Conservation (phyloP, 2,113 vertebrate genomes). For the Brienomyrus brachyistius region DNA sequence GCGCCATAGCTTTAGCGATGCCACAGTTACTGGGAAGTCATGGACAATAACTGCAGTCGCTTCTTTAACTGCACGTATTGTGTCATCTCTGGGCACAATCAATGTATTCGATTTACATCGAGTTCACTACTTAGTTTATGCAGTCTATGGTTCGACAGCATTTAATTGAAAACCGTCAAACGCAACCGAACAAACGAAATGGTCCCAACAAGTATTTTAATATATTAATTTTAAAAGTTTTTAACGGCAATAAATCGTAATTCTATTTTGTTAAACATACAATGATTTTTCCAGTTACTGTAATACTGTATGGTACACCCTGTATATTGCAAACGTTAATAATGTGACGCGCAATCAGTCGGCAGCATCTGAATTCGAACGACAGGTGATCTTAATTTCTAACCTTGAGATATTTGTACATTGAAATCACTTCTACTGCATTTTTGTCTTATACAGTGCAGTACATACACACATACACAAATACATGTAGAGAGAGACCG, state of each 20-base stretch:
- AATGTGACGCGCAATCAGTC: background rate
- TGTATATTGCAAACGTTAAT: background rate
- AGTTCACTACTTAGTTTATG: background rate
- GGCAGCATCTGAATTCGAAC: background rate
- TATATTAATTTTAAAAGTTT: background rate
- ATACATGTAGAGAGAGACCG: background rate
- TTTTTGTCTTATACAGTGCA: background rate
- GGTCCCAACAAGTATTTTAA: background rate
- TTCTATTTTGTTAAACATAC: background rate
- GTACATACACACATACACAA: background rate
- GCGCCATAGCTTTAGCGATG: background rate
- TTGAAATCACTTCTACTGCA: background rate
- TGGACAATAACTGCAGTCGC: background rate
- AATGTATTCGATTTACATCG: background rate
- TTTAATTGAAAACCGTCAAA: background rate
- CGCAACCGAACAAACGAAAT: background rate
- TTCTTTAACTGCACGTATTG: background rate
- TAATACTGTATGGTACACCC: background rate
- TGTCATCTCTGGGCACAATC: background rate
- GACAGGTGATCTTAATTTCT: background rate
- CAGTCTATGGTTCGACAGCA: background rate
- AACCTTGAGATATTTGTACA: background rate
- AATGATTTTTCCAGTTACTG: background rate
- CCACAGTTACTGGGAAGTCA: background rate
- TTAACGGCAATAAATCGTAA: background rate